A percentile compares a stretch with the other conserved stretches of the same genome.
Conservation (phyloP, 2,888 invertebrate species). For the Cactoblastis cactorum region DNA sequence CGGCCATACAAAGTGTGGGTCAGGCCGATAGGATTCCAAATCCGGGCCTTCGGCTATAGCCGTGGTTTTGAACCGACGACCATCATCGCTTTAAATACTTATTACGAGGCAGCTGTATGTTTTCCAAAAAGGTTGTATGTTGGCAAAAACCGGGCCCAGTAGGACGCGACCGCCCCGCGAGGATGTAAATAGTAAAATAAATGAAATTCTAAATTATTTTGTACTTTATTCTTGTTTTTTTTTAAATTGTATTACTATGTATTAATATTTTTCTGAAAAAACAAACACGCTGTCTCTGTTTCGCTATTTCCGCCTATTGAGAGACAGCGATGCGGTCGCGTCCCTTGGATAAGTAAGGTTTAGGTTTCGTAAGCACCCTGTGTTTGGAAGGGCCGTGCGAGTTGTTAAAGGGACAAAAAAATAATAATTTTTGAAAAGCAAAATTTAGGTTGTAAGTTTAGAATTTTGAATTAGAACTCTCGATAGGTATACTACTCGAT, state of each 20-base stretch:
- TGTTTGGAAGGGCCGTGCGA: constrained; percentile 28
- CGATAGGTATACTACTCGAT: background rate
- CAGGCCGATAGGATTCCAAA: background rate
- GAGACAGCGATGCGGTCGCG: constrained; percentile 37
- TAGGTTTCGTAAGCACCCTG: constrained; percentile 65
- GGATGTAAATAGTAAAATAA: constrained; percentile 14
- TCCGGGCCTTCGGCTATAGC: background rate
- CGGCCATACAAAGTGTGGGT: constrained; percentile 1
- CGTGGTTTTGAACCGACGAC: background rate
- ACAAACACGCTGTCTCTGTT: constrained; percentile 7
- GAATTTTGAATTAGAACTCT: background rate
- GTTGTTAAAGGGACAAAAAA: constrained; percentile 14
- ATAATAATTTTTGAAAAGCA: background rate
- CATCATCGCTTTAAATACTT: background rate
- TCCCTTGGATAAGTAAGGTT: constrained; percentile 55
- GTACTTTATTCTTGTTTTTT: constrained; percentile 1
- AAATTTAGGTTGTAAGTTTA: background rate
- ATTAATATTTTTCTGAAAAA: background rate
- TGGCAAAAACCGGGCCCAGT: background rate
- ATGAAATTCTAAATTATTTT: constrained; percentile 14
- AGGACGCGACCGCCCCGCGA: constrained; percentile 14
- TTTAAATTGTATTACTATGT: background rate
- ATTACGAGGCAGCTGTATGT: background rate
- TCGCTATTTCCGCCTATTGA: constrained; percentile 37
- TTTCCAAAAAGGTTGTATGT: background rate